Percentiles rank a stretch among this genome's conserved stretches.
Conservation (phyloP, 2,888 invertebrate genomes). For the Acrobasis consociella region DNA sequence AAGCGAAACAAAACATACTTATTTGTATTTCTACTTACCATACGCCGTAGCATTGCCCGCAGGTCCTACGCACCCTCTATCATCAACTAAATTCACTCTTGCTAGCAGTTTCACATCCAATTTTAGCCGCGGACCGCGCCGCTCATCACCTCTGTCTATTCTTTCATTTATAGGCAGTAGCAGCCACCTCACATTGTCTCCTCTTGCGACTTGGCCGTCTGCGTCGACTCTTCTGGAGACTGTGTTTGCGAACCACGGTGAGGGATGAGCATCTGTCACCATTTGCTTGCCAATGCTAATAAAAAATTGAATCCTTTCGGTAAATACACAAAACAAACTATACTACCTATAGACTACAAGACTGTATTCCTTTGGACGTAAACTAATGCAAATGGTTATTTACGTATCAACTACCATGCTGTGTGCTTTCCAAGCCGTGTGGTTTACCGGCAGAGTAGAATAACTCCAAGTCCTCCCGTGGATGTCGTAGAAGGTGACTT, state of each 20-base stretch:
- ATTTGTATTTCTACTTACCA: slow-evolving; percentile 46
- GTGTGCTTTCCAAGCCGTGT: no score
- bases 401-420: no score
- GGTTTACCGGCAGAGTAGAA: no score
- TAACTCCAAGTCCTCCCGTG: no score
- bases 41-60: slow-evolving; percentile 68
- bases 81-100: slow-evolving; percentile 64
- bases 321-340: no score
- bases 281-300: slow-evolving; percentile 70
- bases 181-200: slow-evolving; percentile 51
- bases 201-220: slow-evolving; percentile 50
- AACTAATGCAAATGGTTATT: no score
- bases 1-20: no score
- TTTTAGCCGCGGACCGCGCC: slow-evolving; percentile 26
- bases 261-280: slow-evolving; percentile 63
- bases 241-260: slow-evolving; percentile 67
- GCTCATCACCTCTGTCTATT: slow-evolving; percentile 35
- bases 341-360: no score
- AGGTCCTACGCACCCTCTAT: slow-evolving; percentile 64
- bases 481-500: no score
- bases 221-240: slow-evolving; percentile 49
- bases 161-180: slow-evolving; percentile 56
- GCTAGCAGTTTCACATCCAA: slow-evolving; percentile 62
- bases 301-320: slow-evolving; percentile 4
- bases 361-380: no score